Base-by-base conservation (phyloP, 2,888 invertebrate genomes). In the Gymnoscelis rufifasciata region DNA sequence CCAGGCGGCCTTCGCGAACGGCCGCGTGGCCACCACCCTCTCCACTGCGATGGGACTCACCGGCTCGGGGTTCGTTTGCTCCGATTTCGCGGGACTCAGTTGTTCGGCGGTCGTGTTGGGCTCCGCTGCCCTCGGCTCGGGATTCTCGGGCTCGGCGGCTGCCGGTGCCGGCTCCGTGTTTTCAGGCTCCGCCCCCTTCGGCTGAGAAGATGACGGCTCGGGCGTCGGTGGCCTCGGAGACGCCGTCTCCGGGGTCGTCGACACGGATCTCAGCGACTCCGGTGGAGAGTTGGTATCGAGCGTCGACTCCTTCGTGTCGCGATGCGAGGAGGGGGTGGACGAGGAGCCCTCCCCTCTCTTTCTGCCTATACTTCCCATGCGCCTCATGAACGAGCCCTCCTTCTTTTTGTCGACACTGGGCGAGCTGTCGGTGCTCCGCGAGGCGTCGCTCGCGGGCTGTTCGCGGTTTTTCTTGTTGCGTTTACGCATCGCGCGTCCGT, bases 1-100 rank as follows among this genome's bases (percentile, higher is more conserved):
- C 90, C 90, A 90, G 33, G 88, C 88, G 35, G 90, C 87, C 56
- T 90, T 86, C 0, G 89, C 80, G 65, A 90, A 90, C 0, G 90
- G 88, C 1, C 87, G 78, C 45, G 89, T 89, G 15, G 90, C 89
- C 19, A 90, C 84, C 7, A 88, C 78, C 54, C 88, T 88, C 51
- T 82, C 80, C 40, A 79, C 84, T 3, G 83, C 81, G 28, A 87
- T 82, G 19, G 86, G 82, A 55, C 81, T 83, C 47, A 71, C 71
- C 41, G 76, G 70, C 40, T 72, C 74, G 33, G 54, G 40, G 43
- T 44, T 50, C 49, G 47, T 14, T 54, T 54, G 56, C 48, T 57
- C 59, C 27, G 54, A 41, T 23, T 42, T 54, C 44, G 56, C 53
- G 6, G 53, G 42, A 36, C 45, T 52, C 23, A 54, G 54, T 7